A percentile compares a stretch with the other conserved stretches of the same genome.
These are phyloP conservation scores for Carettochelys insculpta DNA, from an alignment of 2,113 vertebrate species.

Conservation along the genomic window DNA sequence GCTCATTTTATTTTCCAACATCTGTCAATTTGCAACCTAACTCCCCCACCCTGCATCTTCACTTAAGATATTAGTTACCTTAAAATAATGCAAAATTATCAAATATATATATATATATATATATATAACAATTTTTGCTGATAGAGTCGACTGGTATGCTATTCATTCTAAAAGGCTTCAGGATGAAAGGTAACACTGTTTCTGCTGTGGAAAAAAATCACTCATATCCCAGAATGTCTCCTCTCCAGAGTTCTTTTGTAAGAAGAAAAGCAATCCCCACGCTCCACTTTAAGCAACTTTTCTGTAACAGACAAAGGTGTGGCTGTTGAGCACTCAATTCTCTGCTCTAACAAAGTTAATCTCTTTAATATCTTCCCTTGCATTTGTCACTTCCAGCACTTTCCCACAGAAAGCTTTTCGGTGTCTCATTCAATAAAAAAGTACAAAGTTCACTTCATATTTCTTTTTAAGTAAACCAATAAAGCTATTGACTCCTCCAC, in stretches of 20 bases:
- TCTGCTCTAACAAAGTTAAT: constrained; percentile 59
- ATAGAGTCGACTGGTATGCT: not conserved
- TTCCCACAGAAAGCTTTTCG: constrained; percentile 48
- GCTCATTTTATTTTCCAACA: not conserved
- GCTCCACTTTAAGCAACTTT: constrained; percentile 46
- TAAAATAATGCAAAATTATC: too few species aligned
- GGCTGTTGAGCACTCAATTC: constrained; percentile 22
- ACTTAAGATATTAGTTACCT: constrained; percentile 15
- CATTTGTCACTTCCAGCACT: constrained; percentile 42
- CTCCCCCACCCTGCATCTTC: not conserved
- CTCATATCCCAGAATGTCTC: not conserved
- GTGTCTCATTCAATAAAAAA: constrained; percentile 44
- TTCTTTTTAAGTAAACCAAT: constrained; percentile 74
- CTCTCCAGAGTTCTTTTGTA: not conserved
- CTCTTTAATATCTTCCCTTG: constrained; percentile 66
- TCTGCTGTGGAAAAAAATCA: not conserved
- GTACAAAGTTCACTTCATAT: constrained; percentile 67
- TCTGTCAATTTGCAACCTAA: constrained; percentile 10
- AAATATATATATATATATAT: too few species aligned
- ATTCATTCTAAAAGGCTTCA: constrained; percentile 2
- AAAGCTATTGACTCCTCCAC: constrained; percentile 53
- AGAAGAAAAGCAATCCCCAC: constrained; percentile 15
- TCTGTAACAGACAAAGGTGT: constrained; percentile 37
- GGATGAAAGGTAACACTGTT: constrained; percentile 44
- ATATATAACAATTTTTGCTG: constrained; percentile 11